Evolutionary conservation across 2,797 vertebrate genomes (phyloP), one percentile per base, ranked within the genome.

Genomic region (Garrulus glandarius): DNA sequence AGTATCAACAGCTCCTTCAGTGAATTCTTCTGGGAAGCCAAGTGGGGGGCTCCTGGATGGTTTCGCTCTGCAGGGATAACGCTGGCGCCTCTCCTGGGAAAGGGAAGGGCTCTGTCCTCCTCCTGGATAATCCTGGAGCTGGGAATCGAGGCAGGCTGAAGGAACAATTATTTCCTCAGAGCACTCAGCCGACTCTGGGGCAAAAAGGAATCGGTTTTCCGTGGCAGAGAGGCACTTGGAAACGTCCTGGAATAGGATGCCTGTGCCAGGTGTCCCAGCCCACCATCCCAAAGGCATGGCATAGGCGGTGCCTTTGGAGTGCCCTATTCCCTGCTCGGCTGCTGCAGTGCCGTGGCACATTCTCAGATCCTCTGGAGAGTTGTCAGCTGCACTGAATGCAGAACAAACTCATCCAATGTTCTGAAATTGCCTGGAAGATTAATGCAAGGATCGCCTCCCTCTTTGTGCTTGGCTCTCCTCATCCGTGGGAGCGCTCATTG

Each of bases 1-100:
- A 93, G 83, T 55, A 93, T 32, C 93, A 93, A 60, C 93, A 81
- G 74, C 84, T 89, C 77, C 88, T 90, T 90, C 78, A 70, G 86
- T 10, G 52, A 43, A 85, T 74, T 80, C 89, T 87, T 74, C 81
- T 53, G 94, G 90, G 84, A 91, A 87, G 49, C 3, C 11, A 34
- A 70, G 74, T 4, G 8, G 47, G 65, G 74, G 50, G 67, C 17
- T 82, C 11, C 4, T 3, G 63, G 70, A 49, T 36, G 56, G 3
- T 46, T 67, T 67, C 44, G 41, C 74, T 92, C 39, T 21, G 44
- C 70, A 72, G 59, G 53, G 63, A 16, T 6, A 47, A 52, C 0
- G 1, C 5, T 69, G 78, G 65, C 50, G 39, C 22, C 49, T 76
- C 49, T 63, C 46, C 20, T 12, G 46, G 46, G 49, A 11, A 46